phyloP scores from a whole-genome alignment of 2,113 vertebrate species.

The Miniopterus natalensis region DNA sequence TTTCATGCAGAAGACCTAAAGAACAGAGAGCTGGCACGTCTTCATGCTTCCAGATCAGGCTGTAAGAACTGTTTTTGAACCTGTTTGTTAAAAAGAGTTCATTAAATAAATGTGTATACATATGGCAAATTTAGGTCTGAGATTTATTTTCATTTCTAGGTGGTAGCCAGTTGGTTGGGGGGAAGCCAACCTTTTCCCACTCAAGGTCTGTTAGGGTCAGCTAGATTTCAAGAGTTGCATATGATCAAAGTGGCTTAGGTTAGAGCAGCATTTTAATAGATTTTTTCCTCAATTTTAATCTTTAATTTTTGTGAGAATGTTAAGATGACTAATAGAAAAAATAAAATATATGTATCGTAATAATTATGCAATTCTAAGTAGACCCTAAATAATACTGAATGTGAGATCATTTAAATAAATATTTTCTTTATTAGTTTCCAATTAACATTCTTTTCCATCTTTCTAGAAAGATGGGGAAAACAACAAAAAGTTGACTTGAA shows the following conservation, averaged over 20 bases:
- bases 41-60: background rate
- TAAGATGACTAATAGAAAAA: conserved; percentile 22
- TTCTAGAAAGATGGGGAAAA: background rate
- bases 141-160: background rate
- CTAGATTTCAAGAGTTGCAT: background rate
- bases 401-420: background rate
- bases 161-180: background rate
- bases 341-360: background rate
- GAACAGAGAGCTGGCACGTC: background rate
- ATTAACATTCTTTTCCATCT: background rate
- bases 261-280: background rate
- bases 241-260: background rate
- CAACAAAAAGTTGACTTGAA: background rate
- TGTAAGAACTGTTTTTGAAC: background rate
- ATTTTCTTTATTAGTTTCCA: conserved; percentile 16
- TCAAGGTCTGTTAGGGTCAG: background rate
- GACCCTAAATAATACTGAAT: background rate
- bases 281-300: conserved; percentile 27
- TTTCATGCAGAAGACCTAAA: background rate
- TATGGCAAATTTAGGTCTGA: background rate
- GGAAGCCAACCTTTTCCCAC: background rate
- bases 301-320: conserved; percentile 17
- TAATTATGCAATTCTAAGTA: background rate
- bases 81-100: background rate
- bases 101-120: background rate